Conservation (phyloP, 1,140 invertebrate genomes). For the Yoshiicerus persimilis region DNA sequence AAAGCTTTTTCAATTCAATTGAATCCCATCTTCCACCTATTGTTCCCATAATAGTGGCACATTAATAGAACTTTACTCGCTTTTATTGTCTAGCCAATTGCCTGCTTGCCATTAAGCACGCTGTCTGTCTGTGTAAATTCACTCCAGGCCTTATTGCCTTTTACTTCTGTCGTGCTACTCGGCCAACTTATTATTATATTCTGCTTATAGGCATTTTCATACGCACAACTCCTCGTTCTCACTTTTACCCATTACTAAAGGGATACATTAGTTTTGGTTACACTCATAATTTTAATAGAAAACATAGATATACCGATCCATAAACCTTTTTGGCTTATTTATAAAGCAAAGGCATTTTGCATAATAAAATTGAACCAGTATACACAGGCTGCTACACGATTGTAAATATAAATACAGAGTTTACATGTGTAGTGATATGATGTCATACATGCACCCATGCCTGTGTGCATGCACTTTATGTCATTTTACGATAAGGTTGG, state of each 20-base stretch:
- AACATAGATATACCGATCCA: no score
- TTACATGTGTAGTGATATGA: no score
- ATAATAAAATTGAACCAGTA: no score
- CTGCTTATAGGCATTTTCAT: background rate
- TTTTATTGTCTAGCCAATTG: background rate
- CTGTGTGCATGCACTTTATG: background rate
- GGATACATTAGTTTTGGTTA: no score
- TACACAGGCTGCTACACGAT: no score
- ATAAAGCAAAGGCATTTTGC: no score
- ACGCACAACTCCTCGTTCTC: no score
- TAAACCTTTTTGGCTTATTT: no score
- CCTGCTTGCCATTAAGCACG: background rate
- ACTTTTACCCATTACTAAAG: no score
- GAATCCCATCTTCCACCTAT: background rate
- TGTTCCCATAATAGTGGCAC: background rate
- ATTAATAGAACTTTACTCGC: background rate
- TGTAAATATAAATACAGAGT: no score
- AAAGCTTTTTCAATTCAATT: conserved; percentile 1
- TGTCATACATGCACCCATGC: background rate
- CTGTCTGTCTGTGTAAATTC: background rate
- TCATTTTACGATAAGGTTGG: background rate
- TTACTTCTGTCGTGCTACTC: background rate
- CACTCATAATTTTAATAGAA: no score
- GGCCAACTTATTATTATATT: background rate
- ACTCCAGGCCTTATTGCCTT: background rate